Percentiles rank a stretch among this genome's conserved stretches.
phyloP scores from a whole-genome alignment of 2,888 invertebrate species.

The Lutraria lutraria region DNA sequence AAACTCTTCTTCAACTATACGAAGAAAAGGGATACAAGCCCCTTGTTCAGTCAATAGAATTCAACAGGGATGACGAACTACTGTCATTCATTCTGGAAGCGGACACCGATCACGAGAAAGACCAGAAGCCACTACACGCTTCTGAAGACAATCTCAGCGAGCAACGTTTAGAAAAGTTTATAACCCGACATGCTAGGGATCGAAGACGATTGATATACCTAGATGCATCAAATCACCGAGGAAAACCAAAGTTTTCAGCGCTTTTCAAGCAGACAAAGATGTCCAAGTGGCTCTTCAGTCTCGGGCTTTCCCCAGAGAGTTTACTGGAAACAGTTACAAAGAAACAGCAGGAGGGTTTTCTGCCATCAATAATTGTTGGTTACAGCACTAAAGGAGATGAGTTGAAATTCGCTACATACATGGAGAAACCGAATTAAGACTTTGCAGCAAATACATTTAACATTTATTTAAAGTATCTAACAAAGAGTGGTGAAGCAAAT shows the following conservation, averaged over 20 bases:
- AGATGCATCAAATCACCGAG: constrained; percentile 78
- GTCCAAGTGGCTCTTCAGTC: constrained; percentile 77
- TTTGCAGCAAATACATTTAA: not conserved
- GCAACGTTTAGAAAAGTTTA: constrained; percentile 72
- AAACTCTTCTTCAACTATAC: constrained; percentile 79
- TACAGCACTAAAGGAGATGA: constrained; percentile 71
- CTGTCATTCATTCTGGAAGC: constrained; percentile 82
- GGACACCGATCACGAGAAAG: constrained; percentile 63
- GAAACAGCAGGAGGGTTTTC: constrained; percentile 73
- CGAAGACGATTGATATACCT: constrained; percentile 78
- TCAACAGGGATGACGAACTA: constrained; percentile 75
- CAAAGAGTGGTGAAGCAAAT: not conserved
- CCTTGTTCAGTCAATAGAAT: constrained; percentile 79
- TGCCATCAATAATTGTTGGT: constrained; percentile 80
- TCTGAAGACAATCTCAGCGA: constrained; percentile 77
- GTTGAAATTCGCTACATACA: constrained; percentile 72
- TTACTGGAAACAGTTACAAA: constrained; percentile 71
- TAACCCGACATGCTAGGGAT: constrained; percentile 71
- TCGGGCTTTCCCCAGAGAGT: constrained; percentile 68
- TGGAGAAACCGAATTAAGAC: constrained; percentile 70
- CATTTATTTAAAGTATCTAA: not conserved
- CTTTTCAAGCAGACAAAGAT: constrained; percentile 78
- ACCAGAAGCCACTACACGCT: constrained; percentile 73
- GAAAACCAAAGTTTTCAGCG: constrained; percentile 81
- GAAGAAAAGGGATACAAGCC: constrained; percentile 80